phyloP scores from a whole-genome alignment of 2,113 vertebrate genomes.

The Cyanoderma ruficeps region DNA sequence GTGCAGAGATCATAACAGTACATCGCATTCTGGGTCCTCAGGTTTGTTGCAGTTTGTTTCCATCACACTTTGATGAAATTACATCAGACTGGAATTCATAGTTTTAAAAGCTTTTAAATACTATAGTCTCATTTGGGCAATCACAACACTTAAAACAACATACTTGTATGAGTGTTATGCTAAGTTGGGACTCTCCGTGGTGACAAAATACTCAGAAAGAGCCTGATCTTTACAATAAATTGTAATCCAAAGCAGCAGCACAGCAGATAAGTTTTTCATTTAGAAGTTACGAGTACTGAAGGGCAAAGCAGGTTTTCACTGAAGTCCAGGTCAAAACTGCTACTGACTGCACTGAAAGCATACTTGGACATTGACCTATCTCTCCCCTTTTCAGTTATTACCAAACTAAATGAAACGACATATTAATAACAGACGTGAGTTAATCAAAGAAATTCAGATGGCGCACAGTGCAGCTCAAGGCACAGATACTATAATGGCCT shows the following conservation, averaged over 20 bases:
- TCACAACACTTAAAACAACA: neutral
- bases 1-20: neutral
- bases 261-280: neutral
- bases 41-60: neutral
- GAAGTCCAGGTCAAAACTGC: neutral
- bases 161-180: neutral
- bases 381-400: neutral
- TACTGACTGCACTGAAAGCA: neutral
- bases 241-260: neutral
- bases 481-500: neutral
- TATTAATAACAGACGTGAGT: neutral
- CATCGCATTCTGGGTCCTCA: neutral
- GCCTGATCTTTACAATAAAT: neutral
- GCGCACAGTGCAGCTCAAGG: neutral
- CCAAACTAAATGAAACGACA: neutral
- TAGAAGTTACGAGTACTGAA: neutral
- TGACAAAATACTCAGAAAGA: neutral
- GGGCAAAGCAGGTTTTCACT: neutral
- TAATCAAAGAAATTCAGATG: neutral
- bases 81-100: neutral
- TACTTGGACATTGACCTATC: neutral
- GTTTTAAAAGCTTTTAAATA: neutral
- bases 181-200: neutral
- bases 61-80: neutral
- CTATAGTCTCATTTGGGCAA: neutral